phyloP scores from a whole-genome alignment of 2,797 vertebrate genomes.

The Rhinoraja longicauda region DNA sequence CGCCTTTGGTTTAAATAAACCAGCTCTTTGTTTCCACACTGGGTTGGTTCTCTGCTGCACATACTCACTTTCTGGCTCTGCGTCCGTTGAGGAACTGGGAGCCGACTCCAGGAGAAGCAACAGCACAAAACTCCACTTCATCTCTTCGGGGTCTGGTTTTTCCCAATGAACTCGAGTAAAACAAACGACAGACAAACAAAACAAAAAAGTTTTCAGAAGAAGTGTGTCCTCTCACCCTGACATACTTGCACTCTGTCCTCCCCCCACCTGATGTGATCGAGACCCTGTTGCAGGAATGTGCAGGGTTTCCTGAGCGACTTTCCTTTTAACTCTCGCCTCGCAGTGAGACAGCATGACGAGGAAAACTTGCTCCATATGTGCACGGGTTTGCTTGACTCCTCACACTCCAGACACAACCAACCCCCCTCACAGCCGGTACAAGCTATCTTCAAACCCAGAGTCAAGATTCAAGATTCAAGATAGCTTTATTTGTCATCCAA shows the following conservation, averaged over 20 bases:
- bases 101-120: background rate
- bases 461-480: too few relatives aligned
- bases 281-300: background rate
- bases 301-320: background rate
- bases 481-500: too few relatives aligned
- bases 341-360: slow-evolving; percentile 10
- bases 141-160: slow-evolving; percentile 7
- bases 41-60: background rate
- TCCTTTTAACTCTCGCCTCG: slow-evolving; percentile 16
- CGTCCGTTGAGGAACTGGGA: background rate
- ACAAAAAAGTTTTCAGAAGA: background rate
- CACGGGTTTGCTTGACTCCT: background rate
- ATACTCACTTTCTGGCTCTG: slow-evolving; percentile 20
- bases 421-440: too few relatives aligned
- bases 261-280: background rate
- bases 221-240: background rate
- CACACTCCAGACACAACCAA: background rate
- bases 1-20: too few relatives aligned
- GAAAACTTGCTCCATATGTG: slow-evolving; percentile 21
- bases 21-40: too few relatives aligned
- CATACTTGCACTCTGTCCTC: background rate
- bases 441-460: background rate
- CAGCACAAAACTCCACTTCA: background rate
- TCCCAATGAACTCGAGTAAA: background rate
- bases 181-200: too few relatives aligned